phyloP scores from a whole-genome alignment of 2,888 invertebrate species.

The Disparrhopalites patrizii region DNA sequence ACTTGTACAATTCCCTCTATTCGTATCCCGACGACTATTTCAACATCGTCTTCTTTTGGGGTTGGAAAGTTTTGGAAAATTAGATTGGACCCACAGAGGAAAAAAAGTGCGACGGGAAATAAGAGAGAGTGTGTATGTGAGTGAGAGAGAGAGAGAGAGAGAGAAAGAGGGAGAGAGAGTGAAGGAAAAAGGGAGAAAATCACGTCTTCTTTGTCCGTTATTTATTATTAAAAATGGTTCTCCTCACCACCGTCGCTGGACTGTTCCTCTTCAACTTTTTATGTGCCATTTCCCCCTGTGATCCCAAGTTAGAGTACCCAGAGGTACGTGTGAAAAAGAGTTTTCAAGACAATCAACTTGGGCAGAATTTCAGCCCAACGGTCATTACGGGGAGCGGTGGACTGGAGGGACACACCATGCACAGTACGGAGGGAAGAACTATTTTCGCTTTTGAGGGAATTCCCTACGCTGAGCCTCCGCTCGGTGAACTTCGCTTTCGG shows the following conservation, averaged over 20 bases:
- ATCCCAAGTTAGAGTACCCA: slow-evolving; percentile 7
- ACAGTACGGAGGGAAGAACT: slow-evolving; percentile 27
- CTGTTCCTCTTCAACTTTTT: slow-evolving; percentile 31
- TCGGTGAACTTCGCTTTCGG: slow-evolving; percentile 26
- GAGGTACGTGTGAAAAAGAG: slow-evolving; percentile 4
- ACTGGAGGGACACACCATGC: slow-evolving; percentile 36
- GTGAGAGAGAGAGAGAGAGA: no score
- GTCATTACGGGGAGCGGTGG: slow-evolving; percentile 34
- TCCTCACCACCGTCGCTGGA: background rate
- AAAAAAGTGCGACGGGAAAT: no score
- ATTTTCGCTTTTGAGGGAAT: slow-evolving; percentile 37
- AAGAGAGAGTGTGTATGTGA: no score
- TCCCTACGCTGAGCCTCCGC: slow-evolving; percentile 26
- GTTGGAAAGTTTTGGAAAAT: no score
- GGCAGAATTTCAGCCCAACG: slow-evolving; percentile 15
- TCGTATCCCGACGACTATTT: no score
- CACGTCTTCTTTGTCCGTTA: background rate
- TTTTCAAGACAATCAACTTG: background rate
- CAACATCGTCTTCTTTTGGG: no score
- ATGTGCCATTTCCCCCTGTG: slow-evolving; percentile 41
- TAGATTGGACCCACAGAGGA: no score
- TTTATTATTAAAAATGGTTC: background rate
- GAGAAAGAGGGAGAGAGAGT: no score
- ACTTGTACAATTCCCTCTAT: slow-evolving; percentile 62
- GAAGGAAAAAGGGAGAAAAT: background rate